A percentile compares a stretch with the other conserved stretches of the same genome.
Conservation (phyloP, 2,797 vertebrate genomes). For the Chaetophractus vellerosus region DNA sequence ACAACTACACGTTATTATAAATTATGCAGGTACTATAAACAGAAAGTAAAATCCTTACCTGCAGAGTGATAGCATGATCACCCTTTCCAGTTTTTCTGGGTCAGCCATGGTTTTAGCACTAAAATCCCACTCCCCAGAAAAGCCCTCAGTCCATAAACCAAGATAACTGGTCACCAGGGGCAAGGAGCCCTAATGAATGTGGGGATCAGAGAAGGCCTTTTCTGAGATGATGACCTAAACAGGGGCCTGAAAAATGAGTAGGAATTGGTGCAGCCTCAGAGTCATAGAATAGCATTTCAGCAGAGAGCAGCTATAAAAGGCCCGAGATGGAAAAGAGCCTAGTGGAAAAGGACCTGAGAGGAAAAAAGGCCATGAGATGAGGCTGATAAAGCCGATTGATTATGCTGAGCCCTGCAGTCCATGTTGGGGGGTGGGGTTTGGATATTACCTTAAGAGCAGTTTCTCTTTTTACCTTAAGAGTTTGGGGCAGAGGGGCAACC, state of each 20-base stretch:
- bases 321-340: background rate
- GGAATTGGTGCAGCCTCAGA: background rate
- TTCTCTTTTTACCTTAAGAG: too few species aligned
- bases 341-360: background rate
- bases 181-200: background rate
- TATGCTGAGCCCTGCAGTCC: background rate
- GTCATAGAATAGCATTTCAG: background rate
- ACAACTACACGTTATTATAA: slow-evolving; percentile 23
- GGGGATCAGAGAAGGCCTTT: background rate
- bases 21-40: background rate
- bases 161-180: background rate
- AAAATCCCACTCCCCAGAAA: background rate
- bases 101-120: background rate
- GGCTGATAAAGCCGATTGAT: background rate
- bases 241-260: background rate
- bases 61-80: too few species aligned
- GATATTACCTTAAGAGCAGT: background rate
- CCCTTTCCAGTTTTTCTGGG: background rate
- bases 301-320: background rate
- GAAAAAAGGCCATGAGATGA: background rate
- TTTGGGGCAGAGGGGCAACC: background rate
- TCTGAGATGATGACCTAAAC: background rate
- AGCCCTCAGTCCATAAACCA: background rate
- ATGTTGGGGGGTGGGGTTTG: background rate
- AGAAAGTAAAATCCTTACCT: background rate